Evolutionary conservation across 2,797 vertebrate genomes (phyloP), one percentile per base, ranked within the genome.

Genomic region (Schizothorax lantsangensis): DNA sequence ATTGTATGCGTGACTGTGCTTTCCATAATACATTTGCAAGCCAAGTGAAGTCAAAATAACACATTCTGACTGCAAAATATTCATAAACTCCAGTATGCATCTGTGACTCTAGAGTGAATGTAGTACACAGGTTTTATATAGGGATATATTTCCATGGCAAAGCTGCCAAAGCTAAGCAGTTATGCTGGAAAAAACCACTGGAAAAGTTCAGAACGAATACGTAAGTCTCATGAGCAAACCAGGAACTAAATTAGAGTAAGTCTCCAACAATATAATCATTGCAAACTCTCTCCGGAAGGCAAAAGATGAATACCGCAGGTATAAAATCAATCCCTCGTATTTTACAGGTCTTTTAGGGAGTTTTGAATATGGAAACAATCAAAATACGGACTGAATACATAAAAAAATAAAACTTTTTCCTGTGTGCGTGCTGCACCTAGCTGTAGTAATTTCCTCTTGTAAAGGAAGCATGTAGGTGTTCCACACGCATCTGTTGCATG

Each of bases 131-230:
- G 47, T 85, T 79, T 83, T 72, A 57, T 59, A 83, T 47, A 33
- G 6, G 45, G 36, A 81, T 84, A 79, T 59, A 73, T 86, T 86
- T 84, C 74, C 62, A 59, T 81, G 38, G 54, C 33, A n/a, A 21
- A 21, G 71, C 83, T 59, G 86, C 88, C 89, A 86, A 88, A 88
- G 79, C 59, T 71, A 80, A 90, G 79, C 69, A 74, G 57, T 81
- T 47, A 84, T 86, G 75, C 23, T 87, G 54, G 75, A 77, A 74
- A 74, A 84, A 80, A 74, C 26, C 30, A 79, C 54, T 80, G 84
- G 79, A 86, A 62, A 80, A 75, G 38, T 68, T 84, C 47, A 59
- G 47, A 69, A 57, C 26, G 9, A 69, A 77, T 75, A 54, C 23
- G 17, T 30, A 45, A 68, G 77, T 86, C 33, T 86, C 71, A 75